Percentiles rank a stretch among this genome's conserved stretches.
Evolutionary conservation across 1,140 invertebrate species (phyloP).

Genomic region (Papilio polyxenes): DNA sequence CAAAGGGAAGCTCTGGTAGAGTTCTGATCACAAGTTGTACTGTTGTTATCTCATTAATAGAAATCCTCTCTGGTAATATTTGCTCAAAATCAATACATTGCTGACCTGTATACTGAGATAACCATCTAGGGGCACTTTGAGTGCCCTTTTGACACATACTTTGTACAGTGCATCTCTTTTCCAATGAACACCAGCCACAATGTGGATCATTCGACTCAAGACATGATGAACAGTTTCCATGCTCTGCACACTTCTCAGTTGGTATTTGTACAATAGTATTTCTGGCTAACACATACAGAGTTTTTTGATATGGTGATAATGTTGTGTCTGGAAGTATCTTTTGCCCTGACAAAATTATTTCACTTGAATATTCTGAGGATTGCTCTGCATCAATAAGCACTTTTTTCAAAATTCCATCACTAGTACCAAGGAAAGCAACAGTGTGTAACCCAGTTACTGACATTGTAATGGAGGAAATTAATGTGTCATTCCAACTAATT

Average conservation of each 20-base stretch:
- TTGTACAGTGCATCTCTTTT: constrained; percentile 94
- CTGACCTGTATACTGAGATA: constrained; percentile 94
- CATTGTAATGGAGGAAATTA: constrained; percentile 90
- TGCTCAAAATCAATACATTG: constrained; percentile 98
- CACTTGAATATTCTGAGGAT: constrained; percentile 70
- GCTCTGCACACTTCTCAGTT: constrained; percentile 94
- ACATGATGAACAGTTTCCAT: constrained; percentile 94
- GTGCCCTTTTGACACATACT: constrained; percentile 94
- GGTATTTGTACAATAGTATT: constrained; percentile 93
- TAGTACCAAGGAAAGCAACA: constrained; percentile 87
- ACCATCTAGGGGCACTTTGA: constrained; percentile 93
- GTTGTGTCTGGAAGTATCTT: constrained; percentile 90
- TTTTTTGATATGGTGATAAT: constrained; percentile 87
- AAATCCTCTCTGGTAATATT: constrained; percentile 93
- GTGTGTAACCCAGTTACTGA: constrained; percentile 94
- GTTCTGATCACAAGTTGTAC: constrained; percentile 94
- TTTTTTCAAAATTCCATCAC: constrained; percentile 68
- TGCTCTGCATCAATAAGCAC: constrained; percentile 73
- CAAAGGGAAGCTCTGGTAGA: constrained; percentile 91
- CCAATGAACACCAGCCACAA: constrained; percentile 98
- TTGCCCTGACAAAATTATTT: constrained; percentile 65
- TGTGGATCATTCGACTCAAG: constrained; percentile 96
- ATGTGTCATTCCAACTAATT: constrained; percentile 89
- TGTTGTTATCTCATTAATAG: constrained; percentile 90
- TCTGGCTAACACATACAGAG: constrained; percentile 70